These are phyloP conservation scores for Epizoanthus rinbou DNA, from an alignment of 92 coral and sea anemone species.

Conservation along the genomic window DNA sequence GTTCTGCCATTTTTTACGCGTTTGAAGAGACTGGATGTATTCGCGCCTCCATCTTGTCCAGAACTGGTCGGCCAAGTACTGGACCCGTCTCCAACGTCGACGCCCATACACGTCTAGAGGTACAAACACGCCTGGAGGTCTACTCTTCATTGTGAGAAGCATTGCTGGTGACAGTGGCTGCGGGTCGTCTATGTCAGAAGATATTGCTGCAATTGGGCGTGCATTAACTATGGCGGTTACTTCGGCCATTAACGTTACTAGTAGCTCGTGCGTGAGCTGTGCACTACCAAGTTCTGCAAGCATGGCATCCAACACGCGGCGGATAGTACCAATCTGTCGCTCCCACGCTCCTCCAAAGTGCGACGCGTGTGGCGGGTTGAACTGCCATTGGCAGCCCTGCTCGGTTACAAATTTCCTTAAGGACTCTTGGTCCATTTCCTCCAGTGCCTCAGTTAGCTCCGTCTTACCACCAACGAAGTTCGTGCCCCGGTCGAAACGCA, in stretches of 20 bases:
- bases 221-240: conserved; percentile 51
- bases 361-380: conserved; percentile 66
- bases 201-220: conserved; percentile 40
- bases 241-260: conserved; percentile 39
- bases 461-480: conserved; percentile 62
- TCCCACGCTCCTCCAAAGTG: conserved; percentile 69
- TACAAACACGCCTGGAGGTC: conserved; percentile 39
- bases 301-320: conserved; percentile 48
- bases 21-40: conserved; percentile 38
- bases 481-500: conserved; percentile 56
- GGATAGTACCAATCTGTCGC: conserved; percentile 54
- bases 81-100: conserved; percentile 44
- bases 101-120: conserved; percentile 35
- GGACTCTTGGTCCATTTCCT: conserved; percentile 32
- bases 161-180: conserved; percentile 50
- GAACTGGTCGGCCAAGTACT: conserved; percentile 32
- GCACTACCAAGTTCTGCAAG: conserved; percentile 37
- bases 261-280: conserved; percentile 44
- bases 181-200: conserved; percentile 37
- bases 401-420: conserved; percentile 42
- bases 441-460: conserved; percentile 50
- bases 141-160: conserved; percentile 47
- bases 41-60: conserved; percentile 43
- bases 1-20: conserved; percentile 37
- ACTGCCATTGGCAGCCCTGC: conserved; percentile 53